These are phyloP conservation scores for fruit fly (Drosophila melanogaster) DNA, from an alignment of 1,140 invertebrate genomes.

Conservation along the genomic window DNA sequence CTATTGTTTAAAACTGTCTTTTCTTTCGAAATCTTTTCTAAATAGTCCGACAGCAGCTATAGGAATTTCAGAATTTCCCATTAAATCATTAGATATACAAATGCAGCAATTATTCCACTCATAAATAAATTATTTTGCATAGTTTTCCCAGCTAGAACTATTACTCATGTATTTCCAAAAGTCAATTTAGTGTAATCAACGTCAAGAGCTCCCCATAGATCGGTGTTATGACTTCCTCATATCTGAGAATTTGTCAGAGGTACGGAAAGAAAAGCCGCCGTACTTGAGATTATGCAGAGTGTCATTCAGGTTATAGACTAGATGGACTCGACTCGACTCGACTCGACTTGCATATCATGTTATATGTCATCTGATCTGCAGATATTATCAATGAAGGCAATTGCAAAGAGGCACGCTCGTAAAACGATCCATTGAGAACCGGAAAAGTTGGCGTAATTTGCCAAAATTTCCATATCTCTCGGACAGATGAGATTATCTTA, in stretches of 20 bases:
- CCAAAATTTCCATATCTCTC: slow-evolving; percentile 60
- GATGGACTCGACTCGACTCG: background rate
- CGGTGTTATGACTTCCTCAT: slow-evolving; percentile 63
- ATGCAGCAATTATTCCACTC: slow-evolving; percentile 7
- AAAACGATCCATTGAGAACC: slow-evolving; percentile 10
- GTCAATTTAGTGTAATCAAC: slow-evolving; percentile 21
- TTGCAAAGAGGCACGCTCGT: slow-evolving; percentile 18
- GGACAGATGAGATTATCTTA: slow-evolving; percentile 52
- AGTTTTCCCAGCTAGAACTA: slow-evolving; percentile 8
- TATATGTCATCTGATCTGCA: slow-evolving; percentile 2
- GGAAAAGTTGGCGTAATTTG: slow-evolving; percentile 60
- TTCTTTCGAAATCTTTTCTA: background rate
- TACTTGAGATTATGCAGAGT: slow-evolving; percentile 71
- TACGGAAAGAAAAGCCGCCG: slow-evolving; percentile 38
- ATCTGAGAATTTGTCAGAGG: slow-evolving; percentile 25
- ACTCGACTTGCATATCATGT: slow-evolving; percentile 1
- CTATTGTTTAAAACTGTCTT: too few relatives aligned
- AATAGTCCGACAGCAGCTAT: background rate
- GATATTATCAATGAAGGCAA: slow-evolving; percentile 45
- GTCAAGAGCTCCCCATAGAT: slow-evolving; percentile 16
- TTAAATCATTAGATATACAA: slow-evolving; percentile 15
- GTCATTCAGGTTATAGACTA: slow-evolving; percentile 30
- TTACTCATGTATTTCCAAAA: slow-evolving; percentile 37
- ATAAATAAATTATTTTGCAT: slow-evolving; percentile 21
- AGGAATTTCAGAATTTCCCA: slow-evolving; percentile 20